A percentile compares a stretch with the other conserved stretches of the same genome.
phyloP scores from a whole-genome alignment of 2,888 invertebrate species.

The Rosalia funebris region DNA sequence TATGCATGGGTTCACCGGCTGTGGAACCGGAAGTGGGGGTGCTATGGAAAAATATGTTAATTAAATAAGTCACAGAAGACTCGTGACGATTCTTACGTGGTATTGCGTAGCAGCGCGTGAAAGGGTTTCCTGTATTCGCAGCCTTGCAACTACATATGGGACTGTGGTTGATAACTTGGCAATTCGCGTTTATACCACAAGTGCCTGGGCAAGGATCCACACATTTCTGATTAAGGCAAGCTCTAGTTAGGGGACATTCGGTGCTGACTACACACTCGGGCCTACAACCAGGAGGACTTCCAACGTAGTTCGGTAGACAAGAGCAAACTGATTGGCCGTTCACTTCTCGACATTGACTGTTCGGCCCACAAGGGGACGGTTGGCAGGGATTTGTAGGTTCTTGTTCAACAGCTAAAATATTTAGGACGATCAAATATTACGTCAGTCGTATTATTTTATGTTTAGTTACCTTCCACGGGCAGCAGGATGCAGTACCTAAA shows the following conservation, averaged over 20 bases:
- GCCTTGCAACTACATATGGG: constrained; percentile 74
- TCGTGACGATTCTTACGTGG: constrained; percentile 59
- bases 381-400: constrained; percentile 70
- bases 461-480: constrained; percentile 46
- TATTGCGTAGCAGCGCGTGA: constrained; percentile 67
- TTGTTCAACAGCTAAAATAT: constrained; percentile 36
- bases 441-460: not conserved
- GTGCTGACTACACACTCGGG: constrained; percentile 78
- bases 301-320: constrained; percentile 73
- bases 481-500: constrained; percentile 48
- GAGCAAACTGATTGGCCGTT: constrained; percentile 70
- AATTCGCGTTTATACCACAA: constrained; percentile 76
- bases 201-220: constrained; percentile 78
- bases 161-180: constrained; percentile 80
- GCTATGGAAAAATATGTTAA: constrained; percentile 42
- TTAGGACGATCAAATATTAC: not conserved
- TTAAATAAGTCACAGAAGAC: too few relatives aligned
- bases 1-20: constrained; percentile 73
- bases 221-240: constrained; percentile 80
- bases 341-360: constrained; percentile 75
- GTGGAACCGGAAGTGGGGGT: constrained; percentile 49
- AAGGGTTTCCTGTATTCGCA: constrained; percentile 79
- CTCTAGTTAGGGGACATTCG: constrained; percentile 74
- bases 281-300: constrained; percentile 75
- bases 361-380: constrained; percentile 79